Conservation (phyloP, 2,888 invertebrate species). For the Ennomos quercinarius region DNA sequence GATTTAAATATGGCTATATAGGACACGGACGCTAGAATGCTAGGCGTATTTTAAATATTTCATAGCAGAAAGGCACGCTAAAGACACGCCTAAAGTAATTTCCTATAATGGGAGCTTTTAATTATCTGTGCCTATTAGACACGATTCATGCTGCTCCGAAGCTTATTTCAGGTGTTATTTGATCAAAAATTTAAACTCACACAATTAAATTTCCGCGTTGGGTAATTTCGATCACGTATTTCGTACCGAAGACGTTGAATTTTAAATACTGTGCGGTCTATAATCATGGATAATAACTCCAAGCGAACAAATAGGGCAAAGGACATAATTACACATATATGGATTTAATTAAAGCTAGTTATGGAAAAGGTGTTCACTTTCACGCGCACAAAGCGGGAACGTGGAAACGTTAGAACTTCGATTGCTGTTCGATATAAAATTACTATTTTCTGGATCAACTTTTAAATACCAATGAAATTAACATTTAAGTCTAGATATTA, state of each 20-base stretch:
- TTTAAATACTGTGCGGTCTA: constrained; percentile 69
- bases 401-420: constrained; percentile 45
- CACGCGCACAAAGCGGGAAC: constrained; percentile 69
- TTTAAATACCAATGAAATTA: constrained; percentile 38
- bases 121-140: constrained; percentile 63
- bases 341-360: constrained; percentile 76
- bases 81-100: constrained; percentile 53
- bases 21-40: background rate
- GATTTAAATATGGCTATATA: too few species aligned
- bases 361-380: constrained; percentile 77
- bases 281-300: constrained; percentile 74
- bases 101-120: constrained; percentile 58
- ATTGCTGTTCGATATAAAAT: constrained; percentile 62
- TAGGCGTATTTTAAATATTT: constrained; percentile 30
- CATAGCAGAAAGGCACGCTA: constrained; percentile 24
- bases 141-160: constrained; percentile 59
- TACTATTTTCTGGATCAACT: constrained; percentile 52
- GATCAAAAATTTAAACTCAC: constrained; percentile 73
- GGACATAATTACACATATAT: constrained; percentile 75
- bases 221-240: constrained; percentile 66
- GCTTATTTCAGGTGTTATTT: constrained; percentile 83
- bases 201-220: constrained; percentile 62
- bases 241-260: constrained; percentile 59
- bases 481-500: constrained; percentile 13
- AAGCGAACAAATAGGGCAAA: constrained; percentile 77